Conservation (phyloP, 2,113 vertebrate species). For the Phrynosoma platyrhinos region DNA sequence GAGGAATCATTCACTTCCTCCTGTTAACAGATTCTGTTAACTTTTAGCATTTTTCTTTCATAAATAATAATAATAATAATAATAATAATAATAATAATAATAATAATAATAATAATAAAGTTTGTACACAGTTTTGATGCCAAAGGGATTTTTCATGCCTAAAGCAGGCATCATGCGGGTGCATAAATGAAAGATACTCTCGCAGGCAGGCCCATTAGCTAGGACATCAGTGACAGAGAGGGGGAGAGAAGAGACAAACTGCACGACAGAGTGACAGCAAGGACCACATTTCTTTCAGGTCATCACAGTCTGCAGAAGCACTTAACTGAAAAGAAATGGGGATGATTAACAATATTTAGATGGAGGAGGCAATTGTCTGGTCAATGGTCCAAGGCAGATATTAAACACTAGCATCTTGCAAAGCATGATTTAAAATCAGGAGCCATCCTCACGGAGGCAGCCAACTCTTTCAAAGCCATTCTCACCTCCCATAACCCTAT, state of each 20-base stretch:
- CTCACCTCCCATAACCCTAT: no score
- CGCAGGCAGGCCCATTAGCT: neutral
- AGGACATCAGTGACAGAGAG: neutral
- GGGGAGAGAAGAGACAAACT: neutral
- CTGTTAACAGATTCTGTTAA: constrained; percentile 17
- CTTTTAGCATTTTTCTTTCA: neutral
- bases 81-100: neutral
- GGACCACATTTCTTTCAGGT: neutral
- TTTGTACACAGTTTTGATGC: neutral
- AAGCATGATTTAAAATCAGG: neutral
- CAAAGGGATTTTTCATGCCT: neutral
- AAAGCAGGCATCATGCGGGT: neutral
- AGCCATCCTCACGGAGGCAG: neutral
- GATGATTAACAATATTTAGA: neutral
- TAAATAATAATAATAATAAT: neutral
- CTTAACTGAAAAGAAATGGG: neutral
- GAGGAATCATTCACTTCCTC: constrained; percentile 10
- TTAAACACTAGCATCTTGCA: neutral
- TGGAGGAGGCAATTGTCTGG: neutral
- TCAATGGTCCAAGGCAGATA: neutral
- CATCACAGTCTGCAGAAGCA: neutral
- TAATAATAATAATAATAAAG: neutral
- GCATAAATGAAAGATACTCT: neutral
- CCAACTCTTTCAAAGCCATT: no score
- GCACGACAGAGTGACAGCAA: neutral